Percentiles rank a stretch among this genome's conserved stretches.
Evolutionary conservation across 2,888 invertebrate genomes (phyloP).

Genomic region (Drosophila rubida): DNA sequence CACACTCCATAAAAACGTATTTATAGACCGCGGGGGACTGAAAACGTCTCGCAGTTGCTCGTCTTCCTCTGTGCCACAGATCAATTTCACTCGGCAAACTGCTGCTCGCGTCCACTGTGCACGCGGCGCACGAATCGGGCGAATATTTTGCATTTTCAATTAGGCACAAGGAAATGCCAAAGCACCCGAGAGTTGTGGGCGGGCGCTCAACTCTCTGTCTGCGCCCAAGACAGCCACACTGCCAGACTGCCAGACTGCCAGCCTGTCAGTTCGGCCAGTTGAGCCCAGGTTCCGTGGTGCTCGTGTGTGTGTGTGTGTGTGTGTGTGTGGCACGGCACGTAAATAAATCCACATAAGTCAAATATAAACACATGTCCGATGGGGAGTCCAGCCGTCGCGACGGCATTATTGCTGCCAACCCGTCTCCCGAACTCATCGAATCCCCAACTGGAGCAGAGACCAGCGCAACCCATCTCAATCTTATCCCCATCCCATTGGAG

Average conservation of each 20-base stretch:
- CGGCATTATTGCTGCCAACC: slow-evolving; percentile 46
- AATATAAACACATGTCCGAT: slow-evolving; percentile 70
- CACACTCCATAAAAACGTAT: slow-evolving; percentile 36
- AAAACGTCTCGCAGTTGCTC: background rate
- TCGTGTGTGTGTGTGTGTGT: too few species aligned
- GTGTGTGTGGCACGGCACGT: slow-evolving; percentile 41
- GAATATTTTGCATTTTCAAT: slow-evolving; percentile 44
- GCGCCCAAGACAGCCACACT: slow-evolving; percentile 1
- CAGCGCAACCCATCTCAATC: slow-evolving; percentile 6
- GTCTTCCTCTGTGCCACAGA: too few species aligned
- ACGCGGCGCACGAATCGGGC: background rate
- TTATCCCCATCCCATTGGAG: slow-evolving; percentile 4
- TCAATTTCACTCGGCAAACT: background rate
- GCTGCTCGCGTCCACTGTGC: too few species aligned
- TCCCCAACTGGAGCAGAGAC: slow-evolving; percentile 6
- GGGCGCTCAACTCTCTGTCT: background rate
- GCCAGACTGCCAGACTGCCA: slow-evolving; percentile 3
- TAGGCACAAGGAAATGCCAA: slow-evolving; percentile 19
- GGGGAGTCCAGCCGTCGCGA: slow-evolving; percentile 47
- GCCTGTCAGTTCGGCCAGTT: slow-evolving; percentile 16
- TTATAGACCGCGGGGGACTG: slow-evolving; percentile 13
- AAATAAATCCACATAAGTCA: slow-evolving; percentile 72
- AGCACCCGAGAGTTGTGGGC: slow-evolving; percentile 32
- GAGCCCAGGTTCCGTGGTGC: slow-evolving; percentile 39
- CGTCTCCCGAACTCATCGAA: slow-evolving; percentile 34